phyloP scores from a whole-genome alignment of 2,888 invertebrate genomes.

The Ellobium chinense region DNA sequence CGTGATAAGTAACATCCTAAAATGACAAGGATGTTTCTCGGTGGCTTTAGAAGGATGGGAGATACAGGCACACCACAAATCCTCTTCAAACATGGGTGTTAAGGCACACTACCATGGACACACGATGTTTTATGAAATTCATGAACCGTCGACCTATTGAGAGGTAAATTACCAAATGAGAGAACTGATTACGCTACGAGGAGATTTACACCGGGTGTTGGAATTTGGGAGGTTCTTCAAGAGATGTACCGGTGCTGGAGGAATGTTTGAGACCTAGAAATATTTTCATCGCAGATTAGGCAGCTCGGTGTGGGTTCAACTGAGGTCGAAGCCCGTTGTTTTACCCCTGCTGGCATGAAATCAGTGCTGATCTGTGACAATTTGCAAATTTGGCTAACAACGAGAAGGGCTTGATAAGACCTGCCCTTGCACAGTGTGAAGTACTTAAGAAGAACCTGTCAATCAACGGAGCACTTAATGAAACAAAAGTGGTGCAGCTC shows the following conservation, averaged over 20 bases:
- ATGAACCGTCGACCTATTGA: constrained; percentile 21
- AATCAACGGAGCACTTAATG: constrained; percentile 5
- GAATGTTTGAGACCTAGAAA: constrained; percentile 10
- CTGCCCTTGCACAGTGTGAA: background rate
- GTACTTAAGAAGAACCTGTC: constrained; percentile 10
- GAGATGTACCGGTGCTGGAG: background rate
- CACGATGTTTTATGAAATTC: constrained; percentile 2
- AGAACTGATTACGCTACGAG: background rate
- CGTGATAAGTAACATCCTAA: background rate
- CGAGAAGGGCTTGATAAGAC: constrained; percentile 11
- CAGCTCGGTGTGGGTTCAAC: background rate
- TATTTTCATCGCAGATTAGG: constrained; percentile 17
- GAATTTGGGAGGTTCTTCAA: background rate
- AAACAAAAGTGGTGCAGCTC: too few relatives aligned
- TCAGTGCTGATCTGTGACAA: background rate
- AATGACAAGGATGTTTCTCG: constrained; percentile 18
- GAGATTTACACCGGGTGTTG: background rate
- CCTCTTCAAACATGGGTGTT: constrained; percentile 8
- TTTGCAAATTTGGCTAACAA: background rate
- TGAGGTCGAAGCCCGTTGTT: background rate
- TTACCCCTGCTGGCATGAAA: background rate
- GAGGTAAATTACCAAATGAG: constrained; percentile 22
- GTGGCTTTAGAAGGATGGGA: background rate
- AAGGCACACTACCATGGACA: too few relatives aligned
- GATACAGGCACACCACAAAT: background rate